Conservation (phyloP, 2,113 vertebrate species). For the Burhinus bistriatus region DNA sequence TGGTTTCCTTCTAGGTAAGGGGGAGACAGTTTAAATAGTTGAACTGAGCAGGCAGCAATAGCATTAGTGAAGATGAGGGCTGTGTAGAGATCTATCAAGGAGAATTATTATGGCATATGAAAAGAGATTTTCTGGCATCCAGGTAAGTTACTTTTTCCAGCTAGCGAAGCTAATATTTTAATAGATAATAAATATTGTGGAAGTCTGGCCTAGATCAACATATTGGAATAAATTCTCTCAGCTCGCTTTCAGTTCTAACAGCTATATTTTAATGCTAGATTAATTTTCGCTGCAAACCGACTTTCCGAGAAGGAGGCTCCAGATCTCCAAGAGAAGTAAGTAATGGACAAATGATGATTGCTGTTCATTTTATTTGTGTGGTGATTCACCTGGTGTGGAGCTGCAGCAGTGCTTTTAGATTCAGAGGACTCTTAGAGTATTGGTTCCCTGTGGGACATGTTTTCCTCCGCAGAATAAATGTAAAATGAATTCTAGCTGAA, state of each 20-base stretch:
- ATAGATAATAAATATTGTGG: background rate
- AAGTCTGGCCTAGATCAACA: background rate
- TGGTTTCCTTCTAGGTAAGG: background rate
- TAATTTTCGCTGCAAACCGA: constrained; percentile 97
- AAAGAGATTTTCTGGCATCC: background rate
- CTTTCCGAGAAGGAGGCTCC: constrained; percentile 93
- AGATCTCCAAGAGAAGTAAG: constrained; percentile 92
- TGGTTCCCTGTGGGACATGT: background rate
- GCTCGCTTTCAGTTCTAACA: background rate
- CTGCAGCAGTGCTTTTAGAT: background rate
- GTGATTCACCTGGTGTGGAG: background rate
- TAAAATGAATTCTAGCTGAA: background rate
- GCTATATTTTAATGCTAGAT: constrained; percentile 80
- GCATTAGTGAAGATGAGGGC: background rate
- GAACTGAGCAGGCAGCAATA: background rate
- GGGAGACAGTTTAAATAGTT: background rate
- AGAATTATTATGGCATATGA: background rate
- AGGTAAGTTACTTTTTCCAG: background rate
- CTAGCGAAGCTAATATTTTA: background rate
- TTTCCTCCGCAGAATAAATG: background rate
- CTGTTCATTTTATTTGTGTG: background rate
- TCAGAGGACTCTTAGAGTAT: background rate
- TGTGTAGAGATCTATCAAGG: background rate
- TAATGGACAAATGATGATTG: background rate
- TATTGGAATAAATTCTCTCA: background rate